Evolutionary conservation across 2,113 vertebrate genomes (phyloP).

Genomic region (Pygoscelis antarcticus): DNA sequence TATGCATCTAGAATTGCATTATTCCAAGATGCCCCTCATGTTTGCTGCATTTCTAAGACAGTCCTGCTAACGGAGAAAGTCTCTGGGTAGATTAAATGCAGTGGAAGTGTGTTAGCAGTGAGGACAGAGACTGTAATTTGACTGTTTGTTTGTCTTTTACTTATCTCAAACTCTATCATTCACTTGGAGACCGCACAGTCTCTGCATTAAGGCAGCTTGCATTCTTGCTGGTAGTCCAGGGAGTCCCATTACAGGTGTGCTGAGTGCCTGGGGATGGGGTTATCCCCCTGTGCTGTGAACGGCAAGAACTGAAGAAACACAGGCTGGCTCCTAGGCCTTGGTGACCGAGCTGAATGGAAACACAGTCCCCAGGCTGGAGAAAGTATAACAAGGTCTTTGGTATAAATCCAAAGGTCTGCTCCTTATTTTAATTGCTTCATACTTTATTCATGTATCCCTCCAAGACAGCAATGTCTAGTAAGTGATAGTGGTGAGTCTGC

Average conservation of each 20-base stretch:
- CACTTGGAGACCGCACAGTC: background rate
- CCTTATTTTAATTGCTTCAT: background rate
- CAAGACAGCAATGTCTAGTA: background rate
- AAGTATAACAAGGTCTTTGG: background rate
- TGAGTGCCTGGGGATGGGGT: background rate
- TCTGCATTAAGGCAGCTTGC: too few species aligned
- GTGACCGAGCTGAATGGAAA: background rate
- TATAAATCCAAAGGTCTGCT: background rate
- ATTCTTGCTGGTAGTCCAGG: background rate
- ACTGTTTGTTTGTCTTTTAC: background rate
- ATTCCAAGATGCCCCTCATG: background rate
- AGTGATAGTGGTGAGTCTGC: background rate
- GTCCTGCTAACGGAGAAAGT: background rate
- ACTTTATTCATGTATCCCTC: background rate
- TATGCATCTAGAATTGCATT: slow-evolving; percentile 38
- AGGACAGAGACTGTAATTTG: background rate
- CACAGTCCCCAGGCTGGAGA: background rate
- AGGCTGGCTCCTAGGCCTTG: background rate
- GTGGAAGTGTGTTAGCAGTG: background rate
- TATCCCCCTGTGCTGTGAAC: background rate
- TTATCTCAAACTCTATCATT: background rate
- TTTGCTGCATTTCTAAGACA: background rate
- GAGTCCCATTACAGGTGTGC: background rate
- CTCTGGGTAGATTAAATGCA: background rate
- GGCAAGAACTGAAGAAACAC: background rate